phyloP scores from a whole-genome alignment of 2,797 vertebrate species.

The Picus viridis region DNA sequence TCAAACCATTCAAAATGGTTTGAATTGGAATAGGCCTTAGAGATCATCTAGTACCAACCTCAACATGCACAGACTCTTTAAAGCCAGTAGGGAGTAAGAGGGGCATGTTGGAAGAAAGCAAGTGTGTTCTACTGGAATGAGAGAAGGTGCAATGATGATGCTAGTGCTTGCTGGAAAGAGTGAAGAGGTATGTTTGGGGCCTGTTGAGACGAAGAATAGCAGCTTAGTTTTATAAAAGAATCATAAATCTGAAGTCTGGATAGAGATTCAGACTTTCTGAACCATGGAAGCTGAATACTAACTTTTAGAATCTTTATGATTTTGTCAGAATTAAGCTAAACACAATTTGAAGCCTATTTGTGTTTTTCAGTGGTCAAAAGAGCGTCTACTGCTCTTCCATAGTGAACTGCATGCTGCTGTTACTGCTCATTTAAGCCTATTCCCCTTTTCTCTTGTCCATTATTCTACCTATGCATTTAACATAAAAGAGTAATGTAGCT shows the following conservation, averaged over 20 bases:
- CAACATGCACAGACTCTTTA: neutral
- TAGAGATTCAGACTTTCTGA: neutral
- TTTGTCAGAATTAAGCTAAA: neutral
- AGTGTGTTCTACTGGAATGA: neutral
- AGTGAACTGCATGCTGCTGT: neutral
- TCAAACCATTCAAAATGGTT: neutral
- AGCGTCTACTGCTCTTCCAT: neutral
- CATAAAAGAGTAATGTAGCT: neutral
- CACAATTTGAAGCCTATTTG: neutral
- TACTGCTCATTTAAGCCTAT: neutral
- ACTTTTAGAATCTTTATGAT: neutral
- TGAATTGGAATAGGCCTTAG: too few relatives aligned
- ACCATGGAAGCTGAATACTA: neutral
- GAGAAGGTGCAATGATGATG: neutral
- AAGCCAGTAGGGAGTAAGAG: neutral
- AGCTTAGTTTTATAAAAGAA: neutral
- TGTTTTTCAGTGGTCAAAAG: neutral
- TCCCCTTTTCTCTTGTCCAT: neutral
- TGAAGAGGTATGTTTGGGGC: neutral
- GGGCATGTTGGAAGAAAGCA: neutral
- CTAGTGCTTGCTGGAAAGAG: neutral
- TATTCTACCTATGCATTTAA: neutral
- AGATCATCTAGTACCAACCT: too few relatives aligned
- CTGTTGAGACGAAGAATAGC: neutral
- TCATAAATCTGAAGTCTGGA: neutral